Percentiles rank a stretch among this genome's conserved stretches.
phyloP scores from a whole-genome alignment of 53 echinoderm and acorn worm genomes.

The Echinarachnius parma region DNA sequence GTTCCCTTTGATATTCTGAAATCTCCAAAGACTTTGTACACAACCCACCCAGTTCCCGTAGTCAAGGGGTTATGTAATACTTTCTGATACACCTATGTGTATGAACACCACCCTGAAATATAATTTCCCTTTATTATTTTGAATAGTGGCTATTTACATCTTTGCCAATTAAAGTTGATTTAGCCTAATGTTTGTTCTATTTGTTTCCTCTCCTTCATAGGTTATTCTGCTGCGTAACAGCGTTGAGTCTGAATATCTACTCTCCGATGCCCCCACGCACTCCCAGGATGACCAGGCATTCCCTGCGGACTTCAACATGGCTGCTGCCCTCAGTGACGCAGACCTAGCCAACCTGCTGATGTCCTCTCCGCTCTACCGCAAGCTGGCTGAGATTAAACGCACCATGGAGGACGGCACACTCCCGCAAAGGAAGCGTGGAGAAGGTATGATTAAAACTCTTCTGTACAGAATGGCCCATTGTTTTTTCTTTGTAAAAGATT shows the following conservation, averaged over 20 bases:
- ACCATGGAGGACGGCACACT: constrained; percentile 82
- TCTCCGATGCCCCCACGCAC: constrained; percentile 47
- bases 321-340: constrained; percentile 84
- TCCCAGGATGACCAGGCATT: constrained; percentile 45
- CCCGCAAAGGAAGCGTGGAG: constrained; percentile 80
- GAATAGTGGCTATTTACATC: too few relatives aligned
- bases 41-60: too few relatives aligned
- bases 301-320: constrained; percentile 69
- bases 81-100: too few relatives aligned
- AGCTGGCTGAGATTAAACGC: constrained; percentile 83
- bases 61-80: too few relatives aligned
- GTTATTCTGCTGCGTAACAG: constrained; percentile 69
- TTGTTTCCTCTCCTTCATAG: background rate
- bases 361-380: constrained; percentile 92
- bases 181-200: too few relatives aligned
- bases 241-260: constrained; percentile 76
- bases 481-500: background rate
- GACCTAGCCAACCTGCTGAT: constrained; percentile 88
- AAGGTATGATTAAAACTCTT: too few relatives aligned
- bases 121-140: too few relatives aligned
- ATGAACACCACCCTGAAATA: too few relatives aligned
- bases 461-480: background rate
- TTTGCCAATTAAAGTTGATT: too few relatives aligned
- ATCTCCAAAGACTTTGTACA: too few relatives aligned
- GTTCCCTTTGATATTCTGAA: too few relatives aligned